A percentile compares a stretch with the other conserved stretches of the same genome.
phyloP scores from a whole-genome alignment of 2,113 vertebrate species.

The Austrofundulus limnaeus region DNA sequence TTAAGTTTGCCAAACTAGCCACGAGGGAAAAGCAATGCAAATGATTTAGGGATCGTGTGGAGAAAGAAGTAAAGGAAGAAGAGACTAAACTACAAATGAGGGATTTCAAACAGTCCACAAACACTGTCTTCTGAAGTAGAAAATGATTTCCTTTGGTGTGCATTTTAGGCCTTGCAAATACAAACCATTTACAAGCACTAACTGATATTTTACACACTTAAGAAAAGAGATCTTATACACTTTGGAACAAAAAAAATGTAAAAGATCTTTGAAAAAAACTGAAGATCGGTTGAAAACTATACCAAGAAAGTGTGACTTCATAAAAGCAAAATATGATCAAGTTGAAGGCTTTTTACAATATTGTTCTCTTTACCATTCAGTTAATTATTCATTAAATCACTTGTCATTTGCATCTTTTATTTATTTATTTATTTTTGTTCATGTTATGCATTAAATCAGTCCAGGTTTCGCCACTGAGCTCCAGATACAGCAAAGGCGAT shows the following conservation, averaged over 20 bases:
- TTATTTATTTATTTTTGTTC: too few species aligned
- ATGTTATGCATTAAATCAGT: slow-evolving; percentile 1
- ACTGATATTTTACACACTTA: background rate
- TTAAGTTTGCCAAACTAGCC: background rate
- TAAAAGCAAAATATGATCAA: slow-evolving; percentile 9
- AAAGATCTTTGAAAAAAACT: background rate
- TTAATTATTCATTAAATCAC: too few species aligned
- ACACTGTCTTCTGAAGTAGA: background rate
- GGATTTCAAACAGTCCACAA: background rate
- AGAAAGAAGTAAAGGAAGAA: background rate
- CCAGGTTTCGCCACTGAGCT: slow-evolving; percentile 40
- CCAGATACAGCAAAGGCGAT: slow-evolving; percentile 19
- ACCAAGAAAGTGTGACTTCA: background rate
- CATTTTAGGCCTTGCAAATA: background rate
- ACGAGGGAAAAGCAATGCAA: background rate
- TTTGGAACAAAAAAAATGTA: background rate
- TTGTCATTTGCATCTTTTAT: too few species aligned
- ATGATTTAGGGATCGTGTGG: background rate
- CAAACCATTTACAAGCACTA: background rate
- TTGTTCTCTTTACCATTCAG: too few species aligned
- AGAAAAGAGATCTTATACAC: background rate
- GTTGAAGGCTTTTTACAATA: too few species aligned
- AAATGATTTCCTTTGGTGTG: background rate
- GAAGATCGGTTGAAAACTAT: background rate
- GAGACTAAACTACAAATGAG: background rate